Base-by-base conservation (phyloP, 2,797 vertebrate genomes). In the Chromobotia macracanthus region DNA sequence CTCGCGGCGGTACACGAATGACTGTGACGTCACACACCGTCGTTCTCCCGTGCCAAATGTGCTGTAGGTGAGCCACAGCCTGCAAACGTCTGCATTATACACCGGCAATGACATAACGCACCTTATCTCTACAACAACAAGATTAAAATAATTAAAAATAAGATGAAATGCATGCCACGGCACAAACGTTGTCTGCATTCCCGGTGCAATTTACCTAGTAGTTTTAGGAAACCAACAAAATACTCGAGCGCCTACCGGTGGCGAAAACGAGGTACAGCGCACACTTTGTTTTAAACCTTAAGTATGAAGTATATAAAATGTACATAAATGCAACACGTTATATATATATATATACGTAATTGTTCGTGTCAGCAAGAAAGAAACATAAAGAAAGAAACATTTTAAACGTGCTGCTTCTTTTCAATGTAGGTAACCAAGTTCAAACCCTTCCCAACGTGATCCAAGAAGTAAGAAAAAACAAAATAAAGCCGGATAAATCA, bases 231-330 rank as follows among this genome's bases (percentile, higher is more conserved):
- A 15, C 23, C 55, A 84, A 84, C 81, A 55, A 90, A 79, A 87
- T 87, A 79, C 89, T 87, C 70, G 74, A 69, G 86, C 88, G 90
- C 92, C 93, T 58, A 84, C 92, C 48, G 87, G 90, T 82, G 93
- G 91, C 5, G n/a, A 51, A 16, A 0, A 0, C 18, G 11, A 25
- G 0, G 21, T 56, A 85, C 55, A 7, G 18, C 18, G 8, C 55
- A 2, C 61, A n/a, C 5, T n/a, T 3, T 8, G 55, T 75, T 75
- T 51, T 61, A 65, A 82, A 85, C 65, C 48, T 6, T 58, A 25
- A 25, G 56, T 55, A 55, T 55, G 19, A 21, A 21, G 46, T 53
- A 58, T 12, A 58, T 12, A 25, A 21, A n/a, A n/a, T n/a, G n/a
- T n/a, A n/a, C n/a, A 23, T 21, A 21, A 19, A 56, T 19, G 13